phyloP scores from a whole-genome alignment of 2,888 invertebrate species.

The Agapetus fuscipes region DNA sequence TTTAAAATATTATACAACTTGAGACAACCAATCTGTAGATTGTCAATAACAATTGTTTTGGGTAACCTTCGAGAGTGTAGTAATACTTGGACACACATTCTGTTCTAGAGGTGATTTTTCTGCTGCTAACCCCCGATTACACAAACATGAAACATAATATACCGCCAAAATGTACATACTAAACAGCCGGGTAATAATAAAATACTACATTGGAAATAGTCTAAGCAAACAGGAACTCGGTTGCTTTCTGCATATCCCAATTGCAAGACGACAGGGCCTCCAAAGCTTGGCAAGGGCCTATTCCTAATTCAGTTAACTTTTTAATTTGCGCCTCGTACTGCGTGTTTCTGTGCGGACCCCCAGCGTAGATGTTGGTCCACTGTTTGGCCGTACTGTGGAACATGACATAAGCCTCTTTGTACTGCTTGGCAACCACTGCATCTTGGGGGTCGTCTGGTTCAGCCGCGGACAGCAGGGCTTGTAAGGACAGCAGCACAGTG shows the following conservation, averaged over 20 bases:
- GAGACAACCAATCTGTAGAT: too few species aligned
- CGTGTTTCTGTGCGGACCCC: constrained; percentile 48
- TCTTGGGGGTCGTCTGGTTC: constrained; percentile 93
- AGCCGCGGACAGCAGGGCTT: constrained; percentile 86
- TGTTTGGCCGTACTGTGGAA: constrained; percentile 88
- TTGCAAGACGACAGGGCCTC: constrained; percentile 85
- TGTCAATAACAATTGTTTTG: too few species aligned
- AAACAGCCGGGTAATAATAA: too few species aligned
- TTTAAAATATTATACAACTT: too few species aligned
- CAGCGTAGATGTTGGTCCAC: constrained; percentile 94
- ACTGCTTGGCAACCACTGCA: constrained; percentile 96
- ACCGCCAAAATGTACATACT: too few species aligned
- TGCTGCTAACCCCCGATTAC: too few species aligned
- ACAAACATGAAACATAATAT: too few species aligned
- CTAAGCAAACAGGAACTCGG: constrained; percentile 51
- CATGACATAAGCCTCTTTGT: constrained; percentile 77
- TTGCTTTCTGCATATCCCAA: constrained; percentile 89
- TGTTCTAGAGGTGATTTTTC: too few species aligned
- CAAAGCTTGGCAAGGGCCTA: constrained; percentile 80
- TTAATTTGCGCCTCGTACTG: constrained; percentile 84
- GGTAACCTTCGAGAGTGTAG: too few species aligned
- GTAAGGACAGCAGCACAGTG: constrained; percentile 90
- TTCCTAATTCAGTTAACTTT: constrained; percentile 88
- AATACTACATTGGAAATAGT: too few species aligned
- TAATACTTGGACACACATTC: too few species aligned